Conservation (phyloP, 2,888 invertebrate genomes). For the Athetis lepigone region DNA sequence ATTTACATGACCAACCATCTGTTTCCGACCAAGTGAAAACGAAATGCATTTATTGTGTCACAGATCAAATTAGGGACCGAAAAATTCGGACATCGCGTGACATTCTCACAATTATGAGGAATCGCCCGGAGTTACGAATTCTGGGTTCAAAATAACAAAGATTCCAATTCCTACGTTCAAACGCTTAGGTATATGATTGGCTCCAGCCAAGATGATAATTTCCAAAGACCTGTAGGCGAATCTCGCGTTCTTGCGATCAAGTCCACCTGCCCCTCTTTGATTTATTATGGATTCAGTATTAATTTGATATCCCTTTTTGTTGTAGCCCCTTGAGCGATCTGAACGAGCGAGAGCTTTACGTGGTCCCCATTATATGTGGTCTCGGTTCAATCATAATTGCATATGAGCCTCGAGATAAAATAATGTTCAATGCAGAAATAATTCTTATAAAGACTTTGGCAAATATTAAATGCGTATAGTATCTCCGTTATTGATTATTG, state of each 20-base stretch:
- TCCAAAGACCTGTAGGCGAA: slow-evolving; percentile 88
- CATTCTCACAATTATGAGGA: slow-evolving; percentile 62
- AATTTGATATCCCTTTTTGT: slow-evolving; percentile 91
- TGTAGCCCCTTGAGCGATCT: slow-evolving; percentile 88
- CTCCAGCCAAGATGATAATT: slow-evolving; percentile 79
- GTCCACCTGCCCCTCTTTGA: slow-evolving; percentile 89
- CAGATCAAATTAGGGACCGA: slow-evolving; percentile 41
- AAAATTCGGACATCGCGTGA: slow-evolving; percentile 72
- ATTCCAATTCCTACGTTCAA: slow-evolving; percentile 71
- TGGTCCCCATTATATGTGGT: slow-evolving; percentile 87
- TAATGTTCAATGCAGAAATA: slow-evolving; percentile 80
- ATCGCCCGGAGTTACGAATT: slow-evolving; percentile 65
- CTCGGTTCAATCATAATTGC: slow-evolving; percentile 89
- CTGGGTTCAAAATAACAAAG: slow-evolving; percentile 73
- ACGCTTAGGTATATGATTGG: slow-evolving; percentile 63
- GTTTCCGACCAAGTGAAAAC: slow-evolving; percentile 44
- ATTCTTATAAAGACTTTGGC: slow-evolving; percentile 66
- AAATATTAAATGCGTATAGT: slow-evolving; percentile 53
- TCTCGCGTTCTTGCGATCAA: slow-evolving; percentile 83
- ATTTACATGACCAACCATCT: slow-evolving; percentile 53
- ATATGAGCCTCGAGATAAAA: slow-evolving; percentile 86
- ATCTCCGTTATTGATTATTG: slow-evolving; percentile 40
- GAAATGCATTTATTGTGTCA: slow-evolving; percentile 55
- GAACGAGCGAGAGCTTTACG: slow-evolving; percentile 82
- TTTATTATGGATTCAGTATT: slow-evolving; percentile 91